Percentiles rank a stretch among this genome's conserved stretches.
Evolutionary conservation across 2,113 vertebrate species (phyloP).

Genomic region (Chitala chitala): DNA sequence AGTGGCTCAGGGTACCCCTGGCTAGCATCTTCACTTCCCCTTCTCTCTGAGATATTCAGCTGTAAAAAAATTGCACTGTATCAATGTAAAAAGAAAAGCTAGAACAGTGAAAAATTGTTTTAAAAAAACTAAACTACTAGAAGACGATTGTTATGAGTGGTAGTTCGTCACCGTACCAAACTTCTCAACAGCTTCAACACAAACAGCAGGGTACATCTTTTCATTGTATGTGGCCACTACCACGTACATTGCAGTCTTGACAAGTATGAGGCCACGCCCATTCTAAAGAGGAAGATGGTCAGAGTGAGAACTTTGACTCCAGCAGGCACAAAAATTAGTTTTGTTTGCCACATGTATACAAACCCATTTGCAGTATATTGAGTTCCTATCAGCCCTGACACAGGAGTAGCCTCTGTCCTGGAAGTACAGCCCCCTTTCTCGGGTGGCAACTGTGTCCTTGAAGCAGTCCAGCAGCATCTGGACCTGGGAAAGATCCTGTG

Average conservation of each 20-base stretch:
- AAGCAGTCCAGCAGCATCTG: slow-evolving; percentile 53
- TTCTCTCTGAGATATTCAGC: slow-evolving; percentile 40
- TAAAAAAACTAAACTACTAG: not conserved
- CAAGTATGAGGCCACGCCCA: slow-evolving; percentile 57
- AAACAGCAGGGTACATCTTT: slow-evolving; percentile 68
- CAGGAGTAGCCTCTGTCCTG: slow-evolving; percentile 56
- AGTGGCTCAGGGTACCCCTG: not conserved
- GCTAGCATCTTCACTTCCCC: slow-evolving; percentile 31
- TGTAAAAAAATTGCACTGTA: slow-evolving; percentile 18
- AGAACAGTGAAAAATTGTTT: not conserved
- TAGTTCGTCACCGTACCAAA: slow-evolving; percentile 51
- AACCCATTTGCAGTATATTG: slow-evolving; percentile 63
- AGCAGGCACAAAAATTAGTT: too few species aligned
- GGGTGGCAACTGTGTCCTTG: slow-evolving; percentile 49
- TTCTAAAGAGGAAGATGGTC: slow-evolving; percentile 41
- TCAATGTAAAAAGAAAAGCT: not conserved
- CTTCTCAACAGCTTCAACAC: slow-evolving; percentile 70
- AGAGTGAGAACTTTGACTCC: too few species aligned
- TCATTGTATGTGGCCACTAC: slow-evolving; percentile 60
- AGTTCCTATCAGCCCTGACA: slow-evolving; percentile 56
- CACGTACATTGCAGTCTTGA: slow-evolving; percentile 58
- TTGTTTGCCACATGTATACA: slow-evolving; percentile 32
- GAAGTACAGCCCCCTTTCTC: slow-evolving; percentile 58
- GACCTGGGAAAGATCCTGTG: slow-evolving; percentile 50
- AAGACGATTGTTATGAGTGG: not conserved